Conservation (phyloP, 2,113 vertebrate genomes). For the Suricata suricatta region DNA sequence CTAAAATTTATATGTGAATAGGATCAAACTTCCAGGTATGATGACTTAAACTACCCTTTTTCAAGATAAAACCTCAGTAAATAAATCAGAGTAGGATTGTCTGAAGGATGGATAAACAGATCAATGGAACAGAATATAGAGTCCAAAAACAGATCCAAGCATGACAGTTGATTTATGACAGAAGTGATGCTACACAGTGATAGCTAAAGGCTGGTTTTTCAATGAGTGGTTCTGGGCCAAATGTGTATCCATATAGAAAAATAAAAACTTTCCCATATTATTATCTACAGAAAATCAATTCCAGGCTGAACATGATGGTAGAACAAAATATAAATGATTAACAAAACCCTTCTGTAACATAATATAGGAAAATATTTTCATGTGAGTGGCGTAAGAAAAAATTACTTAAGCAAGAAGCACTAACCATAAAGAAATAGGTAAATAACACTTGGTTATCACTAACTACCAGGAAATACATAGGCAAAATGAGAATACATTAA, state of each 20-base stretch:
- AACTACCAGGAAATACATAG: not conserved
- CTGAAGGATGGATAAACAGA: not conserved
- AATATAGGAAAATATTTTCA: not conserved
- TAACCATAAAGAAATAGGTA: not conserved
- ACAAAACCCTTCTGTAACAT: not conserved
- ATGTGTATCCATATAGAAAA: not conserved
- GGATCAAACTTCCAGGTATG: not conserved
- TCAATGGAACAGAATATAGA: not conserved
- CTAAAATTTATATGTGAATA: not conserved
- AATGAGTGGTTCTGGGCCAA: not conserved
- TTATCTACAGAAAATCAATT: conserved; percentile 14
- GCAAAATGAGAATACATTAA: not conserved
- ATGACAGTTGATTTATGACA: not conserved
- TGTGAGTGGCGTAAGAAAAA: not conserved
- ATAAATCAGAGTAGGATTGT: not conserved
- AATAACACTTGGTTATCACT: not conserved
- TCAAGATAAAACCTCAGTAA: conserved; percentile 4
- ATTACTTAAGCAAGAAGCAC: not conserved
- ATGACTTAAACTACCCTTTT: not conserved
- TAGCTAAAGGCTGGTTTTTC: not conserved
- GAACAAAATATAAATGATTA: conserved; percentile 38
- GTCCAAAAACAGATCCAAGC: not conserved
- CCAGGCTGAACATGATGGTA: not conserved
- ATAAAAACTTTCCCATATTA: not conserved
- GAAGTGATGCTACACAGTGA: not conserved